Evolutionary conservation across 30 jellyfish, hydroid and myxozoan species (phyloP).

Genomic region (Mastigias papua): DNA sequence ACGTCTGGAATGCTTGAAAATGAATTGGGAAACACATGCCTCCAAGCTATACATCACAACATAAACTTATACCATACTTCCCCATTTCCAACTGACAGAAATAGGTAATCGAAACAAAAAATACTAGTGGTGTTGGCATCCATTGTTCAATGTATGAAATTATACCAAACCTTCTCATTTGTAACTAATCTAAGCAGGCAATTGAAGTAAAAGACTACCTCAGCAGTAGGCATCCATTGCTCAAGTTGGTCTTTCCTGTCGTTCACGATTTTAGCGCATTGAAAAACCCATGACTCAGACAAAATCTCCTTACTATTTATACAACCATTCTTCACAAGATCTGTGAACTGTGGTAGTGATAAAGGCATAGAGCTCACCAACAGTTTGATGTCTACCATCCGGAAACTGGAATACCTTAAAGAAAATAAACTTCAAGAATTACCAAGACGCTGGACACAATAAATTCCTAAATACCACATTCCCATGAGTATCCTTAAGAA

Average conservation of each 20-base stretch:
- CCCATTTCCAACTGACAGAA: too few relatives aligned
- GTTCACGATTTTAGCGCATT: constrained; percentile 62
- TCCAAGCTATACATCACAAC: too few relatives aligned
- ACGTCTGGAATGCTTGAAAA: too few relatives aligned
- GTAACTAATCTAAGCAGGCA: neutral
- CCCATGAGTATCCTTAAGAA: too few relatives aligned
- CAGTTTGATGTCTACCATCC: constrained; percentile 49
- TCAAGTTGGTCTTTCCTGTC: constrained; percentile 34
- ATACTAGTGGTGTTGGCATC: too few relatives aligned
- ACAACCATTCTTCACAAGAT: constrained; percentile 26
- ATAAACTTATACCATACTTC: too few relatives aligned
- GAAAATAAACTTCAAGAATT: neutral
- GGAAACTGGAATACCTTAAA: constrained; percentile 45
- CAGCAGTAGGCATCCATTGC: constrained; percentile 50
- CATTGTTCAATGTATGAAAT: too few relatives aligned
- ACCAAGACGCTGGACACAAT: too few relatives aligned
- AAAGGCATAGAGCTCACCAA: constrained; percentile 48
- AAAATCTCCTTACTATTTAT: constrained; percentile 43
- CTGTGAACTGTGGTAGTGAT: constrained; percentile 38
- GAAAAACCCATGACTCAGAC: constrained; percentile 64
- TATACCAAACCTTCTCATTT: too few relatives aligned
- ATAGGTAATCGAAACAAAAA: too few relatives aligned
- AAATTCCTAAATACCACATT: too few relatives aligned
- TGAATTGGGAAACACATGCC: too few relatives aligned
- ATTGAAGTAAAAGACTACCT: constrained; percentile 15